A percentile compares a stretch with the other conserved stretches of the same genome.
Evolutionary conservation across 2,113 vertebrate species (phyloP).

Genomic region (Mormyrus iriodes): DNA sequence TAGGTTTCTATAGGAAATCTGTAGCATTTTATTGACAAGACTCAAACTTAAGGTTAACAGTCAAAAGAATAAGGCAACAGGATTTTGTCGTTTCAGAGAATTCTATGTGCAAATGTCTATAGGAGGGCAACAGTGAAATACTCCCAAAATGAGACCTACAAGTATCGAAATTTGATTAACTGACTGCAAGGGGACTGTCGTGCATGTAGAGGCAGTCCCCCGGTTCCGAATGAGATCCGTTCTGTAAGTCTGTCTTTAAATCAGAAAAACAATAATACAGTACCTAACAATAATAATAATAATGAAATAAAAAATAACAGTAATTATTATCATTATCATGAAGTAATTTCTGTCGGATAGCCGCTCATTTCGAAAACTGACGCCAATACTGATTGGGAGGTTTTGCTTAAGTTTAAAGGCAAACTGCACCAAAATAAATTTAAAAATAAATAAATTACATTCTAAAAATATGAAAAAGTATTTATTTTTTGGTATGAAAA

Average conservation of each 20-base stretch:
- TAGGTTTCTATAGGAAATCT: neutral
- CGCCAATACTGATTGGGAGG: neutral
- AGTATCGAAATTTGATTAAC: neutral
- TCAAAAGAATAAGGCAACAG: neutral
- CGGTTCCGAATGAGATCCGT: neutral
- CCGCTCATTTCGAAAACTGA: neutral
- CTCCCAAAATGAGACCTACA: neutral
- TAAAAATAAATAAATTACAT: neutral
- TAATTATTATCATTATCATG: neutral
- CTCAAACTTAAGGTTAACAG: neutral
- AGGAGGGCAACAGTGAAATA: neutral
- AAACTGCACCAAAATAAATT: neutral
- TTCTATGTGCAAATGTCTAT: neutral
- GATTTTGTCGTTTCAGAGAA: neutral
- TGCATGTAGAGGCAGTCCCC: neutral
- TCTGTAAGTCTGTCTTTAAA: neutral
- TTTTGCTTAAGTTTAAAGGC: neutral
- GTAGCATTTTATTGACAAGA: neutral
- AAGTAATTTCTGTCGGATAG: neutral
- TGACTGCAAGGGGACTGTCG: too few species aligned
- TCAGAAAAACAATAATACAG: neutral
- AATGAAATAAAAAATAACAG: too few species aligned
- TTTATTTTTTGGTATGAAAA: too few species aligned
- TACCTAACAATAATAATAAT: neutral
- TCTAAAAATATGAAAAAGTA: neutral